A percentile compares a stretch with the other conserved stretches of the same genome.
These are phyloP conservation scores for Drosophila multiciliata DNA, from an alignment of 2,888 invertebrate genomes.

Conservation along the genomic window DNA sequence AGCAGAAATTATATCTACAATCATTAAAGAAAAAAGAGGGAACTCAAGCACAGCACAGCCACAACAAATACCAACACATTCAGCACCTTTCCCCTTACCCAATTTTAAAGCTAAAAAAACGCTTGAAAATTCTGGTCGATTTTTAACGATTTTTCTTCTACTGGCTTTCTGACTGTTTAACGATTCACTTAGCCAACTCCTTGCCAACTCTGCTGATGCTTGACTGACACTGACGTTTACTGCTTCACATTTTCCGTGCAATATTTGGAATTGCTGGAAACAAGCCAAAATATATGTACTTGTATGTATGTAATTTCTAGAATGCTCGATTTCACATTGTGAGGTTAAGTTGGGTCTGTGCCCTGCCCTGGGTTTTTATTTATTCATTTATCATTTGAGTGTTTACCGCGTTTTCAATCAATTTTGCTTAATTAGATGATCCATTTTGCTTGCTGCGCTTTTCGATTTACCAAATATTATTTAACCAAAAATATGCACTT, in stretches of 20 bases:
- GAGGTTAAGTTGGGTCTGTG: constrained; percentile 41
- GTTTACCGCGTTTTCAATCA: constrained; percentile 65
- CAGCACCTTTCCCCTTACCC: not conserved
- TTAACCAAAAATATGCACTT: not conserved
- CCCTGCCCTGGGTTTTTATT: constrained; percentile 1
- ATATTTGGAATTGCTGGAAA: constrained; percentile 47
- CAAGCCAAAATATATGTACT: constrained; percentile 2
- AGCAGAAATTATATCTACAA: constrained; percentile 46
- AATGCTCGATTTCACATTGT: constrained; percentile 54
- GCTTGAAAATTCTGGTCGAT: constrained; percentile 47
- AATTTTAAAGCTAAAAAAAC: constrained; percentile 30
- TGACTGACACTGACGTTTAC: constrained; percentile 52
- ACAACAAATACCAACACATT: not conserved
- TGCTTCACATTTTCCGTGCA: constrained; percentile 49
- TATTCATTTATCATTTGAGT: constrained; percentile 42
- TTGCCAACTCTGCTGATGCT: constrained; percentile 15
- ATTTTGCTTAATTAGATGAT: constrained; percentile 46
- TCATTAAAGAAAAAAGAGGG: constrained; percentile 1
- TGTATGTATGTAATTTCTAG: constrained; percentile 58
- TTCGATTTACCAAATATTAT: not conserved
- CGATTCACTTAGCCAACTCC: constrained; percentile 39
- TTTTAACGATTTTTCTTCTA: constrained; percentile 57
- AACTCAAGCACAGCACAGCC: constrained; percentile 16
- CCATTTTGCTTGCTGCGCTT: constrained; percentile 13
- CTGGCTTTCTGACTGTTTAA: constrained; percentile 30